These are phyloP conservation scores for Anthopleura xanthogrammica DNA, from an alignment of 92 coral and sea anemone genomes.

Conservation along the genomic window DNA sequence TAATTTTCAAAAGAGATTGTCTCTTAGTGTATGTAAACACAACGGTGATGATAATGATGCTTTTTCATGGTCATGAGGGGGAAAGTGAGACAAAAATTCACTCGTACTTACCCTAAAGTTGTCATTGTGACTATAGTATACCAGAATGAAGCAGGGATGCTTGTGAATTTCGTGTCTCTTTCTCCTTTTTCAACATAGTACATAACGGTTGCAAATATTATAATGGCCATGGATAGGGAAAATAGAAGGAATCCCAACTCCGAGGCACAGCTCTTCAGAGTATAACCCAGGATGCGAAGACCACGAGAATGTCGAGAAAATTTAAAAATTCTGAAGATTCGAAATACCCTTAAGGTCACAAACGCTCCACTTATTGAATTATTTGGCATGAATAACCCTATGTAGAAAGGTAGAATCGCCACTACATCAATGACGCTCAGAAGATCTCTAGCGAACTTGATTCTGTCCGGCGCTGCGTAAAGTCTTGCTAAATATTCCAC, in stretches of 20 bases:
- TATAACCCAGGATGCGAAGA: constrained; percentile 93
- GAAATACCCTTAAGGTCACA: constrained; percentile 96
- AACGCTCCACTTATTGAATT: constrained; percentile 99
- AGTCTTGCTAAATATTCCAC: constrained; percentile 94
- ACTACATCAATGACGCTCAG: constrained; percentile 94
- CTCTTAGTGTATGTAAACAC: constrained; percentile 25
- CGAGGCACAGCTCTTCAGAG: constrained; percentile 96
- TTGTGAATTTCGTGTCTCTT: constrained; percentile 75
- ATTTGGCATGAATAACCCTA: constrained; percentile 93
- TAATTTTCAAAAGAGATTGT: constrained; percentile 23
- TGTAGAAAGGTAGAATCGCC: constrained; percentile 89
- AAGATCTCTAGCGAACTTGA: constrained; percentile 94
- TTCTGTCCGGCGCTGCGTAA: constrained; percentile 92
- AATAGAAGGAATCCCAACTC: constrained; percentile 95
- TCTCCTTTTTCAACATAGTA: constrained; percentile 94
- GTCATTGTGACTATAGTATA: constrained; percentile 99
- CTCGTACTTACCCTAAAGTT: constrained; percentile 86
- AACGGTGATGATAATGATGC: constrained; percentile 23
- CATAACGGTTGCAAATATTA: constrained; percentile 97
- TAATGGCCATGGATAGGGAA: constrained; percentile 97
- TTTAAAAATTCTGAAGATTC: constrained; percentile 99
- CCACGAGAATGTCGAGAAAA: constrained; percentile 99
- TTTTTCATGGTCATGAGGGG: constrained; percentile 4
- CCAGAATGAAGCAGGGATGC: constrained; percentile 99
- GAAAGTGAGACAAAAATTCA: background rate